Base-by-base conservation (phyloP, 2,113 vertebrate species). In the Lepus europaeus region DNA sequence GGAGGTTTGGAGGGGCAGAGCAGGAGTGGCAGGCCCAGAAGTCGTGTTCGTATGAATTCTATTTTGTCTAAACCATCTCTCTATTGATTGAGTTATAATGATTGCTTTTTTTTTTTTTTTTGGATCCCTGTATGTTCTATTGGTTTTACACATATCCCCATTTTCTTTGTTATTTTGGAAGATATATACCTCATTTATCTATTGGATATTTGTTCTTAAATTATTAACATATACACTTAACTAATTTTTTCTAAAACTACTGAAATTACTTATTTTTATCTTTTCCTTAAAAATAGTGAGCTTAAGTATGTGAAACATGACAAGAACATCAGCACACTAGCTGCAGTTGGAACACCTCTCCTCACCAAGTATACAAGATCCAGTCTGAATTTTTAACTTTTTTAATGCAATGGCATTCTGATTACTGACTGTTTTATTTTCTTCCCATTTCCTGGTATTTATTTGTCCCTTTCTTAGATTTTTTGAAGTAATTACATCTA, bases 1-100 rank as follows among this genome's bases (percentile, higher is more conserved):
- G 1, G 0, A 0, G n/a, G 7, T 36, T 19, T 6, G 56, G n/a
- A 59, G 9, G n/a, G 22, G 13, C 63, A 20, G 2, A 6, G 20
- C 61, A 19, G 27, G 2, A 9, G 5, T 25, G 27, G 16, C 51
- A 33, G 36, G 22, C 69, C 7, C 14, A 17, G 53, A 49, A n/a
- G 22, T 51, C 2, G 19, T 9, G 2, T 33, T 39, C 16, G 14
- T 12, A 2, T 13, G 63, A 23, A 80, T 53, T 16, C 39, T 36
- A 25, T 7, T 25, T 63, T 45, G 9, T 89, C 45, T 49, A 49
- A 69, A 39, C 4, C n/a, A 9, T 4, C 31, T n/a, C 9, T 63
- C 19, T 45, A 27, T 45, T 7, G 45, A 45, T 45, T 45, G 45
- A 45, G 45, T 45, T 45, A 45, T 39, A 39, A 39, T 45, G 45